A percentile compares a stretch with the other conserved stretches of the same genome.
These are phyloP conservation scores for Arrhamphus sclerolepis DNA, from an alignment of 2,797 vertebrate genomes.

Conservation along the genomic window DNA sequence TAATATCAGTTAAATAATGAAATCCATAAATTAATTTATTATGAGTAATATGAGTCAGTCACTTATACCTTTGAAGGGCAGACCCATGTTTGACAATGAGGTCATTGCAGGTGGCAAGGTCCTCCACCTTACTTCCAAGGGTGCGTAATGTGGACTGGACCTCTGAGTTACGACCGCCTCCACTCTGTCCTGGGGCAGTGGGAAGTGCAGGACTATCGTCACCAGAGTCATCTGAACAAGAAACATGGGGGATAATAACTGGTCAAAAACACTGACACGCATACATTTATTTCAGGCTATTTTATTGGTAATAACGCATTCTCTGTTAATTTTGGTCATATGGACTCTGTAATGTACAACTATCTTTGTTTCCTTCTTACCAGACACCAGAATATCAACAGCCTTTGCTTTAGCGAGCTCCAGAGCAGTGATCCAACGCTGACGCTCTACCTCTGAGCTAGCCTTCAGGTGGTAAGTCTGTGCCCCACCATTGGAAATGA, in stretches of 20 bases:
- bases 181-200: conserved; percentile 76
- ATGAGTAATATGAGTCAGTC: neutral
- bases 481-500: conserved; percentile 94
- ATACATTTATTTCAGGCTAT: neutral
- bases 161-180: conserved; percentile 86
- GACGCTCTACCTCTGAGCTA: conserved; percentile 93
- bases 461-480: conserved; percentile 98
- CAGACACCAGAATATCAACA: conserved; percentile 91
- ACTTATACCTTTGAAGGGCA: conserved; percentile 87
- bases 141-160: conserved; percentile 91
- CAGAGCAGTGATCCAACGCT: conserved; percentile 95
- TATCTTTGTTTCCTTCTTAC: conserved; percentile 65
- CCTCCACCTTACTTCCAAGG: conserved; percentile 93
- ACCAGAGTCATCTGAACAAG: conserved; percentile 88
- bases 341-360: neutral
- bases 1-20: neutral
- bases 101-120: conserved; percentile 95
- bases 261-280: neutral
- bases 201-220: conserved; percentile 87
- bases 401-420: conserved; percentile 96
- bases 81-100: conserved; percentile 97
- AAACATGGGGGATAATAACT: neutral
- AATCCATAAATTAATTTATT: neutral
- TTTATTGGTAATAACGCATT: neutral
- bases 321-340: neutral